Conservation (phyloP, 2,888 invertebrate genomes). For the Xestoiulus laeticollis region DNA sequence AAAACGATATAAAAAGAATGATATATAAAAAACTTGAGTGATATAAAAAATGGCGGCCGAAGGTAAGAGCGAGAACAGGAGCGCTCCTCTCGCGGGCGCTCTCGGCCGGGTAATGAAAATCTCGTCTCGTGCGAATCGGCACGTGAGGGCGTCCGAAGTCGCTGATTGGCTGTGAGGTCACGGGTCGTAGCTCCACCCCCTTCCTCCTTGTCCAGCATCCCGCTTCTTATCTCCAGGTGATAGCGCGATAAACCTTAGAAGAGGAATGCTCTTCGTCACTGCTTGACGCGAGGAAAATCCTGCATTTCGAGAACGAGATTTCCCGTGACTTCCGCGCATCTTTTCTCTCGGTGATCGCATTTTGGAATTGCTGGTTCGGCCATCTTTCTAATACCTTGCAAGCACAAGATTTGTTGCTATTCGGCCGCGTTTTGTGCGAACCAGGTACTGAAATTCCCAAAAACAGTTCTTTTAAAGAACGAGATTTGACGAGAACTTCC, state of each 20-base stretch:
- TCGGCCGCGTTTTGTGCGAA: not conserved
- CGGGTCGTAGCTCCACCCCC: not conserved
- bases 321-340: not conserved
- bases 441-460: not conserved
- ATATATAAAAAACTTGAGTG: too few relatives aligned
- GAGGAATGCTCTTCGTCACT: not conserved
- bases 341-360: not conserved
- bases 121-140: conserved; percentile 30
- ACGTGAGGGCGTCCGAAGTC: not conserved
- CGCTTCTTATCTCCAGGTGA: conserved; percentile 12
- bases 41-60: not conserved
- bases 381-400: not conserved
- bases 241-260: conserved; percentile 21
- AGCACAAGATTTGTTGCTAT: not conserved
- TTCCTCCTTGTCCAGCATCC: not conserved
- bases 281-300: not conserved
- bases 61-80: not conserved
- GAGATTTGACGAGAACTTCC: not conserved
- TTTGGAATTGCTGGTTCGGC: not conserved
- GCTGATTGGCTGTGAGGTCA: not conserved
- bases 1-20: not conserved
- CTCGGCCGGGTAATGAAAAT: too few relatives aligned
- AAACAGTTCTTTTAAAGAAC: not conserved
- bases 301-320: not conserved
- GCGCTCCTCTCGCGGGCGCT: not conserved